Evolutionary conservation across 2,888 invertebrate genomes (phyloP), one percentile per base, ranked within the genome.

Genomic region (Augiades crinisus): DNA sequence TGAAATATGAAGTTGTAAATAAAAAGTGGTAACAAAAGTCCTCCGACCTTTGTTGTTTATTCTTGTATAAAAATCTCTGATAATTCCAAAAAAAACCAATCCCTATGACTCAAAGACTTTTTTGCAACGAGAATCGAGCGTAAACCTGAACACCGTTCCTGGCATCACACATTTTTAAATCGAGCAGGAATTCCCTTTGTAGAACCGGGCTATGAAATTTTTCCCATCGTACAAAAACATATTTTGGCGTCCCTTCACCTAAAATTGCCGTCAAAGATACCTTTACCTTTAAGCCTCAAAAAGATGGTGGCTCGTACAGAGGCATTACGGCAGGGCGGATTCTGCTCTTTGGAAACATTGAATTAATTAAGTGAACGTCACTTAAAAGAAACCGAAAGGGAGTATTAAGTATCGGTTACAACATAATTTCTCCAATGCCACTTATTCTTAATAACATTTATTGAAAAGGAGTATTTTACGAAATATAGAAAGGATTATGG

Each of bases 101-200:
- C n/a, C n/a, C n/a, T n/a, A n/a, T n/a, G n/a, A n/a, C 17, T 36
- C 21, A 22, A 46, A 37, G 30, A 19, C 17, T 37, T 47, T 27
- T 47, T 37, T 16, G 46, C 12, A n/a, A 12, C 17, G 0, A n/a
- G 12, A 38, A 27, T 19, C 30, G 27, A 30, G 31, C 38, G 27
- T 47, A 37, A 47, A 38, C 21, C 30, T 47, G 10, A 7, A 5
- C 3, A 5, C 16, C 14, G 17, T 38, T 13, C 47, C 38, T 38
- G 38, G 27, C 17, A 19, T 47, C 37, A 22, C 19, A 47, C 37
- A 47, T 47, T 47, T 47, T 47, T 47, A 47, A 47, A 47, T 27
- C 19, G 47, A 21, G 12, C 31, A 38, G 38, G 38, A 38, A 47
- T 47, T 47, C 30, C 13, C 21, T 47, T 47, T 47, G 47, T 38